Conservation (phyloP, 1,140 invertebrate species). For the Hestina assimilis region DNA sequence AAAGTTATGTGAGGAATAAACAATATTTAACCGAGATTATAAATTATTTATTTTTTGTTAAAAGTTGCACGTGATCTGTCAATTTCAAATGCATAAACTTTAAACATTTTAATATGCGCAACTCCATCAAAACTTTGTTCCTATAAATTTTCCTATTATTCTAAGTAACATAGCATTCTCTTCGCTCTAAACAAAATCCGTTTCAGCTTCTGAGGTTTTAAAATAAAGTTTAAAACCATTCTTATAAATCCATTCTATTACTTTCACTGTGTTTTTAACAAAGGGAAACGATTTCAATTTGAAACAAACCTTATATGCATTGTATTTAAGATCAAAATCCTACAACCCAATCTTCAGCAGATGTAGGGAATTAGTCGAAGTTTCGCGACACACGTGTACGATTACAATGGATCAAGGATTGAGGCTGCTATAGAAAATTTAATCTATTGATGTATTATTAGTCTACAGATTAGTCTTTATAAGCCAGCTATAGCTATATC, state of each 20-base stretch:
- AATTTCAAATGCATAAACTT: too few species aligned
- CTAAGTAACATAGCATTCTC: too few species aligned
- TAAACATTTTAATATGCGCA: too few species aligned
- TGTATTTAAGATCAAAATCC: neutral
- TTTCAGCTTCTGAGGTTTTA: too few species aligned
- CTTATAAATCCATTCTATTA: neutral
- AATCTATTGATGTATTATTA: slow-evolving; percentile 31
- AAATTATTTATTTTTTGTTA: neutral
- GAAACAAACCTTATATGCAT: neutral
- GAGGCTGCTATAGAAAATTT: slow-evolving; percentile 32
- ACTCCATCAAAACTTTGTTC: too few species aligned
- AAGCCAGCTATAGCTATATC: neutral
- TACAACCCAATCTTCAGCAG: neutral
- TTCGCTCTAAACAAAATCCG: too few species aligned
- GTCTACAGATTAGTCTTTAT: neutral
- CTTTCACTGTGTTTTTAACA: neutral
- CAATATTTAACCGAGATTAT: neutral
- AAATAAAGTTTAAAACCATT: too few species aligned
- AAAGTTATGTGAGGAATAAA: neutral
- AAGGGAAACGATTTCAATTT: neutral
- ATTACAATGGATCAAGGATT: slow-evolving; percentile 34
- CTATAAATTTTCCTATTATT: too few species aligned
- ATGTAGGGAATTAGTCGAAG: slow-evolving; percentile 19
- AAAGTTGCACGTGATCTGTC: too few species aligned
- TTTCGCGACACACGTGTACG: slow-evolving; percentile 29